Percentiles rank a stretch among this genome's conserved stretches.
These are phyloP conservation scores for Lepidurus packardi DNA, from an alignment of 1,140 invertebrate genomes.

Conservation along the genomic window DNA sequence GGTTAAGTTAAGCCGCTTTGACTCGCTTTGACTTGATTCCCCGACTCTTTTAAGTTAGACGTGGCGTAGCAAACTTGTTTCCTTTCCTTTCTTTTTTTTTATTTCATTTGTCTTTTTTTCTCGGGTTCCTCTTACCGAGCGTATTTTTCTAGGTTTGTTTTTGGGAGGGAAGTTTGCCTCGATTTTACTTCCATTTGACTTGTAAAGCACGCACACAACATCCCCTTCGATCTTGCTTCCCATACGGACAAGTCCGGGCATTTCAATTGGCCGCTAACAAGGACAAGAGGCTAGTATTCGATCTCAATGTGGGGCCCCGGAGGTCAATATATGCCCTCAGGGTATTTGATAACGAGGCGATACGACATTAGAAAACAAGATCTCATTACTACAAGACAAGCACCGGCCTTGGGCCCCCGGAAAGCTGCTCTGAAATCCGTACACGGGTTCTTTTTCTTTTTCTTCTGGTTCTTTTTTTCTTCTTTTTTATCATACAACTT, in stretches of 20 bases:
- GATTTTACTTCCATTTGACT: constrained; percentile 6
- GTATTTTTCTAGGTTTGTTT: neutral
- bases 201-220: constrained; percentile 9
- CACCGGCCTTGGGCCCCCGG: neutral
- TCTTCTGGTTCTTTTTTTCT: neutral
- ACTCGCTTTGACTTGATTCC: too few species aligned
- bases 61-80: neutral
- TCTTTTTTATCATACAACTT: neutral
- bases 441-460: neutral
- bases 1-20: too few species aligned
- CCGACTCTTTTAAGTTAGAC: too few species aligned
- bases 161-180: neutral
- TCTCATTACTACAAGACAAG: neutral
- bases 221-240: constrained; percentile 8
- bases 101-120: neutral
- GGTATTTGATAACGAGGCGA: constrained; percentile 21
- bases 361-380: constrained; percentile 22
- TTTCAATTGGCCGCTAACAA: constrained; percentile 21
- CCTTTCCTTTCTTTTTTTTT: neutral
- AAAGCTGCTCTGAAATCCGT: neutral
- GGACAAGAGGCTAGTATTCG: constrained; percentile 7
- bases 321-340: neutral
- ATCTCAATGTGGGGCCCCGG: constrained; percentile 4
- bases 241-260: neutral
- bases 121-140: neutral